These are phyloP conservation scores for Brachionus manjavacas DNA, from an alignment of 1,140 invertebrate species.

Conservation along the genomic window DNA sequence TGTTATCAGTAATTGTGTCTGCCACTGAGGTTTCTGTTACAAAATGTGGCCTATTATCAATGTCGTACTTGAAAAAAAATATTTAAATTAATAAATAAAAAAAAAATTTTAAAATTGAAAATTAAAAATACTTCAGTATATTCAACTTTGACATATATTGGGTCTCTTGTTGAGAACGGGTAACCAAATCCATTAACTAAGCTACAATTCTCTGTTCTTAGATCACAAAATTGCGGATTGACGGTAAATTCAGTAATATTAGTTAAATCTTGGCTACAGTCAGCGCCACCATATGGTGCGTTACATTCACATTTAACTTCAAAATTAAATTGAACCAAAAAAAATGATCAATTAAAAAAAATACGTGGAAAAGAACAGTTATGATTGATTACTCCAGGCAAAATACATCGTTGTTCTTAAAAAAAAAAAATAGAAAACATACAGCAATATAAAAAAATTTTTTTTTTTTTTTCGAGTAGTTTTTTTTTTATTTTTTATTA, in stretches of 20 bases:
- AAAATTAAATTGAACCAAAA: background rate
- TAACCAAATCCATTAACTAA: constrained; percentile 30
- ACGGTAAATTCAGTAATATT: background rate
- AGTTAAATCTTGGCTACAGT: constrained; percentile 18
- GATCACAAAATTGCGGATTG: background rate
- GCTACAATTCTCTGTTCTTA: background rate
- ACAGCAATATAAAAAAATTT: background rate
- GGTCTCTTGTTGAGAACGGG: constrained; percentile 2
- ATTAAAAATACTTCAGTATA: background rate
- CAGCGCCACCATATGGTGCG: background rate
- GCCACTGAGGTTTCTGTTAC: background rate
- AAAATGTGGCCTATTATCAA: background rate
- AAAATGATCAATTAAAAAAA: background rate
- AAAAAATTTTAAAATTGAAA: background rate
- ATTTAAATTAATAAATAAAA: background rate
- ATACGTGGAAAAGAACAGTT: background rate
- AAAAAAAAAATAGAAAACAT: background rate
- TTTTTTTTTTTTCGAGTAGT: background rate
- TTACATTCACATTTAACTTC: constrained; percentile 14
- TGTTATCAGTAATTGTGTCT: background rate
- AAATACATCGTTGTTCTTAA: background rate
- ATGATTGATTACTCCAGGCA: background rate
- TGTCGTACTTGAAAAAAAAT: background rate
- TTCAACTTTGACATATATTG: background rate
- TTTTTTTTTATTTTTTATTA: no score